These are phyloP conservation scores for Eucidaris tribuloides DNA, from an alignment of 35 echinoderm and acorn worm genomes.

Conservation along the genomic window DNA sequence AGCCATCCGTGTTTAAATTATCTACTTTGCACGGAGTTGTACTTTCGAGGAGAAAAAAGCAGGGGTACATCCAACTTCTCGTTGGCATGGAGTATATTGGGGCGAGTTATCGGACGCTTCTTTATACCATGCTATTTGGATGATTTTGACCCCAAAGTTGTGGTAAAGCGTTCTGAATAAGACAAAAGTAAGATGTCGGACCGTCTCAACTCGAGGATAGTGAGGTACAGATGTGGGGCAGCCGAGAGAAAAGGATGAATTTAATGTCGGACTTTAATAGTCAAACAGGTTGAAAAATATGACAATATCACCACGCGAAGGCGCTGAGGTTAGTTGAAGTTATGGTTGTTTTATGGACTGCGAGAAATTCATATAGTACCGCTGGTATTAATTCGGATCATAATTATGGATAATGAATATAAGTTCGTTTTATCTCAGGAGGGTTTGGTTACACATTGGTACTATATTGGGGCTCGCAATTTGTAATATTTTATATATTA, in stretches of 20 bases:
- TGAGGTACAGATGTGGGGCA: background rate
- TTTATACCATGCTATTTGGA: background rate
- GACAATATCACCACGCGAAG: background rate
- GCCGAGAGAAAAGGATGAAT: background rate
- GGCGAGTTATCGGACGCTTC: too few species aligned
- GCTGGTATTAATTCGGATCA: background rate
- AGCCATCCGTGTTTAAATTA: background rate
- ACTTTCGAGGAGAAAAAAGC: too few species aligned
- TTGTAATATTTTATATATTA: too few species aligned
- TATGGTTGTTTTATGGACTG: background rate
- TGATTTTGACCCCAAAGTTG: conserved; percentile 2
- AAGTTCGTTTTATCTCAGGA: too few species aligned
- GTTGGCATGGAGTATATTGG: too few species aligned
- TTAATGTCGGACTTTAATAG: background rate
- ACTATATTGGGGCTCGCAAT: too few species aligned
- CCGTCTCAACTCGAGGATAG: background rate
- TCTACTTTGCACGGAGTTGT: background rate
- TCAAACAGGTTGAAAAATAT: conserved; percentile 23
- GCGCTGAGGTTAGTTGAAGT: background rate
- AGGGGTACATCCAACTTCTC: too few species aligned
- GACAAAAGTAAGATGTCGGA: background rate
- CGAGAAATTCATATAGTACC: too few species aligned
- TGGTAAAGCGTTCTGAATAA: background rate
- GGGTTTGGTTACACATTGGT: too few species aligned
- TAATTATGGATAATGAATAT: too few species aligned